These are phyloP conservation scores for Cynopterus sphinx DNA, from an alignment of 2,797 vertebrate species.

Conservation along the genomic window DNA sequence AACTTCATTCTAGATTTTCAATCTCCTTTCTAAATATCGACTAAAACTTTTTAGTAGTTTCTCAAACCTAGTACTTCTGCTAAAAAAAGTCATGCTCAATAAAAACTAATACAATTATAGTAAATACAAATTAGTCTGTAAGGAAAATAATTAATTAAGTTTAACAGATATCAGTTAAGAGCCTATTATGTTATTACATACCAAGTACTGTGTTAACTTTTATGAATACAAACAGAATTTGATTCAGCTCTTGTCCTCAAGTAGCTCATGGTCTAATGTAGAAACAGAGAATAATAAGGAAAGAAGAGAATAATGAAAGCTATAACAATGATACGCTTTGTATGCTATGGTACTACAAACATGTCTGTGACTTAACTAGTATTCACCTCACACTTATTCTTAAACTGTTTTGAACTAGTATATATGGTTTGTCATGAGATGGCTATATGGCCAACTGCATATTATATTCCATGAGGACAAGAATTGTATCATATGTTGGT, in stretches of 20 bases:
- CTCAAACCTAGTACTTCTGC: not conserved
- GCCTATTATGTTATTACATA: not conserved
- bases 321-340: not conserved
- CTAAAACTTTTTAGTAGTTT: not conserved
- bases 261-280: not conserved
- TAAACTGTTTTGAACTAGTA: not conserved
- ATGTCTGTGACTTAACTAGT: not conserved
- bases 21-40: not conserved
- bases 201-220: not conserved
- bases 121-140: not conserved
- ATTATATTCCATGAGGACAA: not conserved
- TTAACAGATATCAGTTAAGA: not conserved
- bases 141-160: not conserved
- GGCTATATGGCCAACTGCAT: not conserved
- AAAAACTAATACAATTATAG: not conserved
- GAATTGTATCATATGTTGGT: not conserved
- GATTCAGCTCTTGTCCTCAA: not conserved
- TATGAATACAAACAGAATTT: not conserved
- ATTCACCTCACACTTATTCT: not conserved
- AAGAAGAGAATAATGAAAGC: not conserved
- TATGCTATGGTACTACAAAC: not conserved
- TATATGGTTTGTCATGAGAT: not conserved
- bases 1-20: conserved; percentile 14
- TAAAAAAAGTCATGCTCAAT: conserved; percentile 8
- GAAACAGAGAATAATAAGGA: not conserved